phyloP scores from a whole-genome alignment of 2,888 invertebrate species.

The Gymnocheta viridis region DNA sequence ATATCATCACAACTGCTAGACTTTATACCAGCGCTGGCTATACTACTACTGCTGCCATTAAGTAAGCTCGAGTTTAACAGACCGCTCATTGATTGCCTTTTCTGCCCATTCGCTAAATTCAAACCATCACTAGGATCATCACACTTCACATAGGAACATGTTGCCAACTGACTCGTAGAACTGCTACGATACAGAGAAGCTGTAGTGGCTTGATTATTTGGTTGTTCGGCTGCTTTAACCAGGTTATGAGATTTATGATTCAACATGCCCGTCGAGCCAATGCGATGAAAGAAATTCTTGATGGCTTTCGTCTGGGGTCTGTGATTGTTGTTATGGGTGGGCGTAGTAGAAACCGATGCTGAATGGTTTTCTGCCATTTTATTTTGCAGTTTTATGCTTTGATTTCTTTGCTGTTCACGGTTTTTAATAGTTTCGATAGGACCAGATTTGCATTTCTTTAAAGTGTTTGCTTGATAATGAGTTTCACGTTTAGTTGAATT shows the following conservation, averaged over 20 bases:
- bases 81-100: constrained; percentile 56
- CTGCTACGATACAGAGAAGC: constrained; percentile 87
- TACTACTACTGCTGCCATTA: constrained; percentile 80
- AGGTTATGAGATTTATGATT: constrained; percentile 83
- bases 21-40: constrained; percentile 83
- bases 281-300: constrained; percentile 88
- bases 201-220: constrained; percentile 73
- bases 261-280: constrained; percentile 90
- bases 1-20: constrained; percentile 89
- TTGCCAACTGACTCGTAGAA: constrained; percentile 89
- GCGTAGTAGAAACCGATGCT: constrained; percentile 48
- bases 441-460: constrained; percentile 84
- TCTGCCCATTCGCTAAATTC: constrained; percentile 84
- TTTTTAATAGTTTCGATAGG: constrained; percentile 83
- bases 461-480: constrained; percentile 75
- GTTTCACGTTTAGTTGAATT: constrained; percentile 56
- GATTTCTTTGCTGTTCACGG: constrained; percentile 76
- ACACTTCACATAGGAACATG: constrained; percentile 86
- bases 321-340: constrained; percentile 70
- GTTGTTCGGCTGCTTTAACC: constrained; percentile 79
- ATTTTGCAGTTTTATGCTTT: constrained; percentile 67
- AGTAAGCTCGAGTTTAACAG: constrained; percentile 52
- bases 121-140: constrained; percentile 92
- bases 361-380: constrained; percentile 29
- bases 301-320: constrained; percentile 84